Evolutionary conservation across 2,888 invertebrate species (phyloP), one percentile per base, ranked within the genome.

Genomic region (Drosophila formosana): DNA sequence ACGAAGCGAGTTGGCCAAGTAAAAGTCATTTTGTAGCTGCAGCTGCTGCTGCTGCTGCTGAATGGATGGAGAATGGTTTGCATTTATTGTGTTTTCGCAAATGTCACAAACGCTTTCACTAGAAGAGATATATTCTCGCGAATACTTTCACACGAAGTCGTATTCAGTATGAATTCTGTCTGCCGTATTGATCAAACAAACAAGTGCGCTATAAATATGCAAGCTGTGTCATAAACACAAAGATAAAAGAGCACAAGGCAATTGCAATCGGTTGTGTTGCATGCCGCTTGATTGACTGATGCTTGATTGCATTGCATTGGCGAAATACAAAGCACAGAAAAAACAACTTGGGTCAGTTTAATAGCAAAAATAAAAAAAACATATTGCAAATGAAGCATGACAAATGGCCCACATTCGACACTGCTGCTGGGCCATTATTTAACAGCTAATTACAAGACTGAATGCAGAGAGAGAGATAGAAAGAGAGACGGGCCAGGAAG

Each of bases 21-120:
- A 82, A 79, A 84, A 74, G 84, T 79, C 55, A 57, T 58, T 70
- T 63, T 50, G 32, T 57, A 51, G 37, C 37, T n/a, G 51, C 51
- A 45, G 62, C 77, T 61, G 64, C 66, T 50, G 60, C 55, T 50
- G 60, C 55, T 39, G 45, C 69, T 55, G 55, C 49, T 58, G 61
- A 55, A 58, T 55, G 55, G 52, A 28, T 55, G 55, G 51, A 61
- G 61, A 55, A 61, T 55, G 55, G 52, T 32, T n/a, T 30, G 41
- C 57, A 52, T 66, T 67, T 58, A 43, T 65, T 73, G 68, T 47
- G 69, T 47, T 56, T 51, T 61, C 32, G 62, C 45, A 72, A 73
- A 69, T 82, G 84, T 79, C 84, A 83, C 47, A 30, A 58, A 65
- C 66, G 84, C 87, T 83, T 83, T 87, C 87, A 84, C 87, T 87